These are phyloP conservation scores for Cenopis cana DNA, from an alignment of 2,888 invertebrate species.

Conservation along the genomic window DNA sequence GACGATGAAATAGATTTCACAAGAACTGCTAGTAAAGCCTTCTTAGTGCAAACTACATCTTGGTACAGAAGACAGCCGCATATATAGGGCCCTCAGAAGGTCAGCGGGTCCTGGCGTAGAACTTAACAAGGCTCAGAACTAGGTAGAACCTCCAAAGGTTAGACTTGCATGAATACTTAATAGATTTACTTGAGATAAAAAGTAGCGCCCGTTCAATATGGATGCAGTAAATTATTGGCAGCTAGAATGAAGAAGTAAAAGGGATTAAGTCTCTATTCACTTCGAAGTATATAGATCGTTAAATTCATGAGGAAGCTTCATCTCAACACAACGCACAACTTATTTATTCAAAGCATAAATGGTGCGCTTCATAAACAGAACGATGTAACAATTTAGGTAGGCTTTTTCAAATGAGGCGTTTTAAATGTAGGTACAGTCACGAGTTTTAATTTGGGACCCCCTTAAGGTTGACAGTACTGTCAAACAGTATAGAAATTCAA, in stretches of 20 bases:
- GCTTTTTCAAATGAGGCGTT: too few relatives aligned
- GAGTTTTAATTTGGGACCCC: too few relatives aligned
- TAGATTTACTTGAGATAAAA: slow-evolving; percentile 72
- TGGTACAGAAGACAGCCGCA: slow-evolving; percentile 64
- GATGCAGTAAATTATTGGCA: slow-evolving; percentile 16
- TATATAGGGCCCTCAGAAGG: slow-evolving; percentile 77
- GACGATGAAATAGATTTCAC: slow-evolving; percentile 67
- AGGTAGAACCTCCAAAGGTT: slow-evolving; percentile 71
- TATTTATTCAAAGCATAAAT: not conserved
- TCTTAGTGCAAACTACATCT: slow-evolving; percentile 77
- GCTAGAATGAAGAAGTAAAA: slow-evolving; percentile 4
- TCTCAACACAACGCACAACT: not conserved
- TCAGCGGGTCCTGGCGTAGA: slow-evolving; percentile 56
- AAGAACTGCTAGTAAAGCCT: slow-evolving; percentile 79
- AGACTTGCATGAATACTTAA: slow-evolving; percentile 71
- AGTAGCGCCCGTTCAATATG: slow-evolving; percentile 44
- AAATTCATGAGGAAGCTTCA: not conserved
- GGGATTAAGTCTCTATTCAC: not conserved
- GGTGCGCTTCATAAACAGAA: too few relatives aligned
- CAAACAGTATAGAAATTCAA: too few relatives aligned
- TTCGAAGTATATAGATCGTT: not conserved
- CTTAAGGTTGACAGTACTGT: too few relatives aligned
- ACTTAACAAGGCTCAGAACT: slow-evolving; percentile 55
- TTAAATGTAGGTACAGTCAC: too few relatives aligned
- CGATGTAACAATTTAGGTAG: too few relatives aligned